Conservation (phyloP, 2,113 vertebrate species). For the Burhinus oedicnemus region DNA sequence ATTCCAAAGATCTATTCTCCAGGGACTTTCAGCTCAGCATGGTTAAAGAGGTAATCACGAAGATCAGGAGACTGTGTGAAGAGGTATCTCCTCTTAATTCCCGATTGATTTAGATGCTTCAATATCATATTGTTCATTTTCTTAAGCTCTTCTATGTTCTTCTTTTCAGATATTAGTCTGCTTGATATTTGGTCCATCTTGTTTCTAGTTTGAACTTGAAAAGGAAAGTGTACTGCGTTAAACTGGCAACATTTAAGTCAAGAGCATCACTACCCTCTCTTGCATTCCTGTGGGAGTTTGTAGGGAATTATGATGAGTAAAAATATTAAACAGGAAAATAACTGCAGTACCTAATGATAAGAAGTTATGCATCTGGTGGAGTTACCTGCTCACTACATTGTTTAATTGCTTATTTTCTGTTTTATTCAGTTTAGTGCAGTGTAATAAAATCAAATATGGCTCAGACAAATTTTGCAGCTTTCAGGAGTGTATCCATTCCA, state of each 20-base stretch:
- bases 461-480: background rate
- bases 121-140: slow-evolving; percentile 76
- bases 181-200: slow-evolving; percentile 72
- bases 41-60: background rate
- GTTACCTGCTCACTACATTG: background rate
- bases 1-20: background rate
- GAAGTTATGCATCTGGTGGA: background rate
- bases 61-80: slow-evolving; percentile 1
- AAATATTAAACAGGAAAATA: background rate
- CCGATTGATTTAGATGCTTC: slow-evolving; percentile 66
- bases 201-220: slow-evolving; percentile 77
- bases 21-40: background rate
- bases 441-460: background rate
- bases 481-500: background rate
- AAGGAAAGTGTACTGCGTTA: slow-evolving; percentile 34
- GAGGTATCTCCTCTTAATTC: background rate
- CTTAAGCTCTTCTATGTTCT: slow-evolving; percentile 76
- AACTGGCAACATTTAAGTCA: background rate
- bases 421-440: background rate
- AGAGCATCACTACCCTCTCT: background rate
- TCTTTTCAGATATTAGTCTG: slow-evolving; percentile 69
- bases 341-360: background rate
- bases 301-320: background rate
- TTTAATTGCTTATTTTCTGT: background rate
- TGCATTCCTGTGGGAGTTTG: background rate